These are phyloP conservation scores for Conomelus anceps DNA, from an alignment of 2,888 invertebrate species.

Conservation along the genomic window DNA sequence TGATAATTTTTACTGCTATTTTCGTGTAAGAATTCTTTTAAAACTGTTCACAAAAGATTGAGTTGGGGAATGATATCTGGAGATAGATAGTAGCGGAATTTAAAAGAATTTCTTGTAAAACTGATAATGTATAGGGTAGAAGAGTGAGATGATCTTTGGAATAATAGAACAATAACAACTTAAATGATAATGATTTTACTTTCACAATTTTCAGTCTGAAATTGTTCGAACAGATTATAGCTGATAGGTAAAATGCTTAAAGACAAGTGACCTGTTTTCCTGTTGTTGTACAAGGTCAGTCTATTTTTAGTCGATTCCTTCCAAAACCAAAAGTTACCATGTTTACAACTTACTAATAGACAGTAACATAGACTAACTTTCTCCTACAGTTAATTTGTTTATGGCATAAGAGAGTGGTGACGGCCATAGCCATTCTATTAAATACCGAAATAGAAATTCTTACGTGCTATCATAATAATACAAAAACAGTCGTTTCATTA, in stretches of 20 bases:
- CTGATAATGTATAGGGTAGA: too few relatives aligned
- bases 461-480: background rate
- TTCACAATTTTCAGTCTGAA: background rate
- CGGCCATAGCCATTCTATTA: background rate
- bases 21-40: too few relatives aligned
- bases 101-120: too few relatives aligned
- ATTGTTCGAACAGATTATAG: background rate
- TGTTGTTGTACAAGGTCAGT: background rate
- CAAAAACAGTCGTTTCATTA: background rate
- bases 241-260: background rate
- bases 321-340: background rate
- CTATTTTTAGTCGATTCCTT: background rate
- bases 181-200: background rate
- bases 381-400: background rate
- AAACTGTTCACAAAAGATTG: too few relatives aligned
- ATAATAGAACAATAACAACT: background rate
- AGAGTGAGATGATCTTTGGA: background rate
- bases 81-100: too few relatives aligned
- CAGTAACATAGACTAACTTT: background rate
- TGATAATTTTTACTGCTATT: too few relatives aligned
- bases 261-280: background rate
- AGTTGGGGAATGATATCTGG: background rate
- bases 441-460: background rate
- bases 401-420: background rate
- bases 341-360: background rate